Base-by-base conservation (phyloP, 1,140 invertebrate species). In the Andrena cerasifolii region DNA sequence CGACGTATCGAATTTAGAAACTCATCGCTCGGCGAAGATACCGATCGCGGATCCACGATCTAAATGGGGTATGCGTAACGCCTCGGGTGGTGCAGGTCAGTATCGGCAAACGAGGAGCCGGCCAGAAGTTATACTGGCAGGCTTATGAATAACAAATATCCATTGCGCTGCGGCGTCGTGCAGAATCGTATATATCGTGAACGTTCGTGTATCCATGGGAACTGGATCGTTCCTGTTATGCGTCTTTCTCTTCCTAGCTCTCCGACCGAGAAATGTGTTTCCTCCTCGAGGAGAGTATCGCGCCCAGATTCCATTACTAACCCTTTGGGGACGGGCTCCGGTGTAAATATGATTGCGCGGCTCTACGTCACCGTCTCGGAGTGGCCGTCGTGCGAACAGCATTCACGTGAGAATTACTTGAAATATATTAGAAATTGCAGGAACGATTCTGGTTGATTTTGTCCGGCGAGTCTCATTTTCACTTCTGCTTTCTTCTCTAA, bases 91-190 rank as follows among this genome's bases (percentile, higher is more conserved):
- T 62, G 66, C 74, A 62, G 74, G 56, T 61, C 56, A 53, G 56
- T 71, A 77, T 77, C 67, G 62, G 75, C n/a, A 53, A 71, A 71
- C 75, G 66, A 71, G 74, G 53, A 71, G 75, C 56, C 28, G 43
- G 43, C 40, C 73, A 70, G 67, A 71, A 77, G 45, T 77, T 77
- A 71, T 70, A 77, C 33, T 53, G 45, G 56, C 74, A 43, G 74
- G 66, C 74, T 77, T 71, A 71, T 71, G 74, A 77, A 77, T 71
- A 77, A 77, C 66, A 71, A 77, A 71, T 71, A 71, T 77, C 66
- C 36, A 61, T 61, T 62, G 66, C 74, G 18, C n/a, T 14, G 74
- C 54, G 31, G 61, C 70, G 56, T 61, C 74, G 33, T 71, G 67
- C 63, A 26, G 65, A 40, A 28, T 47, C n/a, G n/a, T 33, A 14